Evolutionary conservation across 2,113 vertebrate genomes (phyloP).

Genomic region (mouse (Mus musculus)): GRCm39 chr19:6478001-6478500

Average conservation of each 20-base stretch:
- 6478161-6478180: conserved; percentile 93
- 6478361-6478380: conserved; percentile 94
- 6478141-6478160: conserved; percentile 80
- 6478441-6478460: conserved; percentile 90
- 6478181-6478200: conserved; percentile 97
- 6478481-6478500: conserved; percentile 94
- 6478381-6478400: conserved; percentile 89
- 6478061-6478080: conserved; percentile 77
- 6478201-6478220: conserved; percentile 92
- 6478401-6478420: conserved; percentile 95
- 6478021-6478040: conserved; percentile 78
- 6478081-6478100: conserved; percentile 64
- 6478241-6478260: conserved; percentile 94
- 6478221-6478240: conserved; percentile 92
- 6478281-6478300: conserved; percentile 96
- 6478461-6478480: conserved; percentile 93
- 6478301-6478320: conserved; percentile 97
- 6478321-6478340: conserved; percentile 90
- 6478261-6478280: conserved; percentile 93
- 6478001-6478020: conserved; percentile 80
- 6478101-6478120: conserved; percentile 30
- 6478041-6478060: conserved; percentile 79
- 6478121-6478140: conserved; percentile 71
- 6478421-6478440: conserved; percentile 91
- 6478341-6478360: conserved; percentile 94